Base-by-base conservation (phyloP, 1,140 invertebrate species). In the Saxidomus purpurata region DNA sequence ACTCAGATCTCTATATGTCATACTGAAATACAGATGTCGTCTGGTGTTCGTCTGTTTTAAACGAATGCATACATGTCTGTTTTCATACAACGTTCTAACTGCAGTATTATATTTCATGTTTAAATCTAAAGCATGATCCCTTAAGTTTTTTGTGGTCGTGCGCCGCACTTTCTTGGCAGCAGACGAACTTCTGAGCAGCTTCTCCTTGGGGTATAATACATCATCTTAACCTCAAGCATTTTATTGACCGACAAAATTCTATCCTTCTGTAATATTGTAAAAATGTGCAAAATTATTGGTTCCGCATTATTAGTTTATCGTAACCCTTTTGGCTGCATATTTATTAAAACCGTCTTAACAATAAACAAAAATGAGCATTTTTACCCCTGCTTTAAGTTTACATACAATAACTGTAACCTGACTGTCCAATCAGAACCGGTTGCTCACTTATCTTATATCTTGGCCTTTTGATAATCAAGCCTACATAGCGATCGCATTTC, bases 401-500 rank as follows among this genome's bases (percentile, higher is more conserved):
- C 67, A 38, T 71, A 71, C 67, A 71, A 71, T 71, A 77, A 36
- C 67, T 43, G 1, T 47, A 77, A 77, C 40, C 43, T 15, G 1
- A 31, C 17, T 25, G 49, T 11, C 76, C 76, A 79, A 79, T 79
- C 76, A 36, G 47, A 36, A 43, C 13, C 47, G 43, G 22, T 17
- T 79, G 47, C 28, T 52, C 43, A 79, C 76, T 79, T 79, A 79
- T 79, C 76, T 47, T 52, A 59, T 52, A 52, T 79, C 43, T 52
- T 79, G 9, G 74, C 47, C 47, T 49, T 79, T 36, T 52, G 76
- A 79, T 79, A 79, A 79, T 79, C 76, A 52, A 52, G 47, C 31
- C 49, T 36, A 49, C 76, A 79, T 9, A 79, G 49, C 47, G 40
- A 79, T 79, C 47, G 47, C 47, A 34, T 79, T 52, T 79, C 76